Base-by-base conservation (phyloP, 2,113 vertebrate species). In the Oncorhynchus kisutch region DNA sequence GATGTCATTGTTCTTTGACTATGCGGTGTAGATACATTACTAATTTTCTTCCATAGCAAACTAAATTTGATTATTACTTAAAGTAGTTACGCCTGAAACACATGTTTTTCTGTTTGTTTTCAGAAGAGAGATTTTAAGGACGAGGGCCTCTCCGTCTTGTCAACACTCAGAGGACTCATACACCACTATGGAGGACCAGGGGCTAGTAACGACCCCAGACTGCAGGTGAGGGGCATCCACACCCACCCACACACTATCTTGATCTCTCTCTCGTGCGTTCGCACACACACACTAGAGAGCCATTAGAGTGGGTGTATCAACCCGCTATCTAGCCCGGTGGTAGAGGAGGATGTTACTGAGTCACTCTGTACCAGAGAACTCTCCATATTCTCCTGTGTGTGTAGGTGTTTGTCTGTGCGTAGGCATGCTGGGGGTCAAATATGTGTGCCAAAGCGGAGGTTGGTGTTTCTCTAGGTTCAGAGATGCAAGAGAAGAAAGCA, bases 101-200 rank as follows among this genome's bases (percentile, higher is more conserved):
- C 51, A 5, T 54, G 77, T 16, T 2, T 68, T 80, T 14, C 11
- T 27, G 12, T 9, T 65, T 45, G 39, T 45, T 45, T 24, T 71
- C 75, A 94, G 93, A 93, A 90, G 74, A 83, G 20, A 18, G 93
- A 95, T 80, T 87, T 91, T 48, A 89, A 80, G 82, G 87, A 92
- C 78, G 84, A 92, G 75, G 85, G 86, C 7, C n/a, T 76, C 9
- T 82, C 89, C 2, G 51, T 92, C n/a, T 49, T 84, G 62, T 72
- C 80, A 18, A 76, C 78, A 20, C 72, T 94, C 0, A 84, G 80
- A 74, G 75, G 82, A 74, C 49, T 92, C 9, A 57, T 85, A 54
- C 86, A 88, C 9, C 27, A 83, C 60, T 81, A 84, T 31, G 71
- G 79, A 20, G 70, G 84, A 12, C 1, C 64, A 12, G 80, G 77